Evolutionary conservation across 2,888 invertebrate species (phyloP), one percentile per base, ranked within the genome.

Genomic region (Germaria angustata): DNA sequence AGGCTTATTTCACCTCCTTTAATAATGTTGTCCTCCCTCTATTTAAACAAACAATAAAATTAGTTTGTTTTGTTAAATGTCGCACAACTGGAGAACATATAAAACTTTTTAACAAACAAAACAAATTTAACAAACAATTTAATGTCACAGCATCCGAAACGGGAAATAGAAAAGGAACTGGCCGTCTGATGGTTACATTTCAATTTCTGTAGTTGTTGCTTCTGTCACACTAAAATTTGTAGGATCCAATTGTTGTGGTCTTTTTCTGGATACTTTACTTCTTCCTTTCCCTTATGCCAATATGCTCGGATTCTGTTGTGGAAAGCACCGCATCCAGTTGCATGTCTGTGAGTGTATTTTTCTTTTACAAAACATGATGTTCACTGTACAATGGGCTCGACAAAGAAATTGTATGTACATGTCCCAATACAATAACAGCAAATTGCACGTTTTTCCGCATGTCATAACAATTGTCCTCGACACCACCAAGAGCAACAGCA

Each of bases 391-490:
- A 57, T 32, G 22, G 32, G 32, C 20, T 44, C 22, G 32, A 11
- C 32, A 1, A 49, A 65, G 49, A 66, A 63, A 13, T 13, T 0
- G 7, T 20, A 22, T 34, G 34, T 9, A 22, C 32, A 20, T 68
- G 5, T 11, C 7, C 15, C 13, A 63, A 44, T 55, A 72, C 57
- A 65, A 75, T 51, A 63, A 57, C 11, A 51, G 44, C 57, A 71
- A 76, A 71, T 76, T 65, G 59, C 57, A 68, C 57, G 51, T 65
- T 55, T 65, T 75, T 65, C 61, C 44, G 77, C 49, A 63, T 81
- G 55, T 63, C 39, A 39, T 20, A 59, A 32, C 63, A 81, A 66
- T 72, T 59, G 72, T 68, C 41, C 61, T 13, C 53, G 61, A 51
- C 51, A 46, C 22, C 34, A 63, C 34, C 20, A 71, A 20, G 13